Percentiles rank a stretch among this genome's conserved stretches.
phyloP scores from a whole-genome alignment of 2,113 vertebrate species.

The Rhineura floridana region DNA sequence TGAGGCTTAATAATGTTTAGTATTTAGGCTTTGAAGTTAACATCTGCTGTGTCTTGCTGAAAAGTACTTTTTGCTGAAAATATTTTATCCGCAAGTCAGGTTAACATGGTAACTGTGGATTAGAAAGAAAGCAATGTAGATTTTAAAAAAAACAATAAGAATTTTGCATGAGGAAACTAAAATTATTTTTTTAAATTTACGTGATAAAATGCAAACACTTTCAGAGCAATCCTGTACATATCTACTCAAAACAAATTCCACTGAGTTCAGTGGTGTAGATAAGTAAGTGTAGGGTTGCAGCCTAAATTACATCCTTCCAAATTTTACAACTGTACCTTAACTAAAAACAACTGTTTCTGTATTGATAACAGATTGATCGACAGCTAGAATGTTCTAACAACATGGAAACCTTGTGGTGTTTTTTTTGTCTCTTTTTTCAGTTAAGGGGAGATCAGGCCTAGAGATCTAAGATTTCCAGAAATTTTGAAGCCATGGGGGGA shows the following conservation, averaged over 20 bases:
- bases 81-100: background rate
- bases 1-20: slow-evolving; percentile 33
- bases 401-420: background rate
- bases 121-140: background rate
- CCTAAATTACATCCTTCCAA: background rate
- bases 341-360: background rate
- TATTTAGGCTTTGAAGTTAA: slow-evolving; percentile 66
- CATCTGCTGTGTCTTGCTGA: slow-evolving; percentile 62
- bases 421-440: slow-evolving; percentile 13
- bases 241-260: background rate
- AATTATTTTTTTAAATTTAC: background rate
- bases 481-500: too few relatives aligned
- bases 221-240: background rate
- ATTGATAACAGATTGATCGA: accelerated
- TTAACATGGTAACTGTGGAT: slow-evolving; percentile 41
- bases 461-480: too few relatives aligned
- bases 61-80: slow-evolving; percentile 44
- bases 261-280: background rate
- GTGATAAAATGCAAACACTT: background rate
- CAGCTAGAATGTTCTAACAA: background rate
- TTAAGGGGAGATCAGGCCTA: background rate
- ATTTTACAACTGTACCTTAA: background rate
- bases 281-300: background rate
- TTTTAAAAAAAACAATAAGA: background rate
- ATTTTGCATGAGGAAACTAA: background rate